Percentiles rank a stretch among this genome's conserved stretches.
Evolutionary conservation across 2,888 invertebrate genomes (phyloP).

Genomic region (Microplitis manilae): DNA sequence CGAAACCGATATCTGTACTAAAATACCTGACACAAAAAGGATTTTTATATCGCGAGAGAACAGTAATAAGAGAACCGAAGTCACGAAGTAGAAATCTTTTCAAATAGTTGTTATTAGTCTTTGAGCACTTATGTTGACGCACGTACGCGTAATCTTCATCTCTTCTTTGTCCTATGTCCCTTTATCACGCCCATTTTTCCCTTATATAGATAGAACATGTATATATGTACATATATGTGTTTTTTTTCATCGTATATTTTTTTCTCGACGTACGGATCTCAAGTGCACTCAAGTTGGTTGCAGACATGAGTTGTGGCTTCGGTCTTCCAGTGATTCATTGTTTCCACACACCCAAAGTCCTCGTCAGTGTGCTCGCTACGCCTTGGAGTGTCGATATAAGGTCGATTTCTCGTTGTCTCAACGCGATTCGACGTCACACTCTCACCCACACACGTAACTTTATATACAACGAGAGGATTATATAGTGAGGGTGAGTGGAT

Average conservation of each 20-base stretch:
- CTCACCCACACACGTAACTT: not conserved
- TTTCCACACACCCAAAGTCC: slow-evolving; percentile 21
- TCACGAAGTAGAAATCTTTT: no score
- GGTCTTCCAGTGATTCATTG: slow-evolving; percentile 32
- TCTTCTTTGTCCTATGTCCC: no score
- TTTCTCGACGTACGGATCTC: slow-evolving; percentile 25
- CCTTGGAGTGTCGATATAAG: slow-evolving; percentile 34
- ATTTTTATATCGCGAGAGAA: no score
- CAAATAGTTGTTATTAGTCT: no score
- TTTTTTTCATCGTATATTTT: slow-evolving; percentile 15
- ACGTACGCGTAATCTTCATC: no score
- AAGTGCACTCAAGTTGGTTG: slow-evolving; percentile 24
- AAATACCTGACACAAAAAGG: no score
- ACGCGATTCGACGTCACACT: slow-evolving; percentile 5
- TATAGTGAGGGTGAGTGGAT: slow-evolving; percentile 12
- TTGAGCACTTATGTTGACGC: no score
- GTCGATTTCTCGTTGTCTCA: slow-evolving; percentile 32
- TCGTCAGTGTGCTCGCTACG: not conserved
- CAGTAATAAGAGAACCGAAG: no score
- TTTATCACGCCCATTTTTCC: no score
- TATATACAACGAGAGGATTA: not conserved
- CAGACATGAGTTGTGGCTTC: slow-evolving; percentile 14
- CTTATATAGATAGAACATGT: no score
- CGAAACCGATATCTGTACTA: no score
- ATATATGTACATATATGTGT: not conserved